Evolutionary conservation across 1,140 invertebrate species (phyloP), one percentile per base, ranked within the genome.

Genomic region (Eciton burchellii): DNA sequence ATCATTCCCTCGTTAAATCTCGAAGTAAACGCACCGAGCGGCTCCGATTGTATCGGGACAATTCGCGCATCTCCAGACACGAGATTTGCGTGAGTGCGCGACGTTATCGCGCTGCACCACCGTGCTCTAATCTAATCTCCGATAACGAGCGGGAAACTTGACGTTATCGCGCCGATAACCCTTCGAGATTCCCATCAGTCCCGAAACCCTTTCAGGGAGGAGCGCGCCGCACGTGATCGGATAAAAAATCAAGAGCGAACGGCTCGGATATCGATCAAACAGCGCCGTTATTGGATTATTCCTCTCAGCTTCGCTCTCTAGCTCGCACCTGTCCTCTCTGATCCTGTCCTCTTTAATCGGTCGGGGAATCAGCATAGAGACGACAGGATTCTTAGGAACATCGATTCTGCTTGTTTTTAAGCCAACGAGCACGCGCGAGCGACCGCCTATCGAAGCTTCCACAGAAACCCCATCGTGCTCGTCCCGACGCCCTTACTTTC

Each of bases 41-140:
- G 6, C 35, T 6, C 43, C 6, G 49, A 79, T 70, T 29, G 35
- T 56, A 79, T 79, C 41, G n/a, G 14, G 24, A 70, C 12, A 35
- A 6, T 41, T 77, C 4, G 47, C 16, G 45, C 56, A 6, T 12
- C 24, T 24, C 14, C 11, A n/a, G 12, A 8, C n/a, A n/a, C 2
- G 19, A 79, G 56, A 26, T 68, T 76, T 57, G 49, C 45, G 59
- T 84, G 74, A 85, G 72, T 3, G 43, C 21, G 21, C 21, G 74
- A 77, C 54, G 24, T 73, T 86, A 86, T 86, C 81, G 26, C 79
- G 68, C 57, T 83, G 29, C 68, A 76, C 24, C 56, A 87, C 35
- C 63, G 41, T 41, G 59, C 45, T 45, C 56, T 74, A 87, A 87
- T 87, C 86, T 87, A 87, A 87, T 87, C 77, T 66, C 24, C 54